Evolutionary conservation across 2,888 invertebrate genomes (phyloP).

Genomic region (Ptychoptera contaminata): DNA sequence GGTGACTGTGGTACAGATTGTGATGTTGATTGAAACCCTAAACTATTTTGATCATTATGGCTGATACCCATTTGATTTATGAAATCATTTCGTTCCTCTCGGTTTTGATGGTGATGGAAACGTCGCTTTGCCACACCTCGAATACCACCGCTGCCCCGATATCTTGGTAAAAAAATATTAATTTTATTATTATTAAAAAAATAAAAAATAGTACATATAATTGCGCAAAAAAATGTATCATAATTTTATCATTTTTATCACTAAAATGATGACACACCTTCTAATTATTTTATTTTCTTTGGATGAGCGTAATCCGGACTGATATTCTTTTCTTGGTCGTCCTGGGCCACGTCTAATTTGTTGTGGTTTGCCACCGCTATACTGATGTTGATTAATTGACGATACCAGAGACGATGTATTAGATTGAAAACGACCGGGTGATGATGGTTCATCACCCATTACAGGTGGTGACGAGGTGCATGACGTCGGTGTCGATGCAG

Average conservation of each 20-base stretch:
- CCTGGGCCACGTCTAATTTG: slow-evolving; percentile 56
- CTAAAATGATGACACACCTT: slow-evolving; percentile 22
- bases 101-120: slow-evolving; percentile 2
- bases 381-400: not conserved
- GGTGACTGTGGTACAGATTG: slow-evolving; percentile 3
- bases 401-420: slow-evolving; percentile 20
- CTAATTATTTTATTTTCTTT: slow-evolving; percentile 9
- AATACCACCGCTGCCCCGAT: slow-evolving; percentile 14
- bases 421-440: slow-evolving; percentile 31
- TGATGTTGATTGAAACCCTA: no score
- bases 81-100: no score
- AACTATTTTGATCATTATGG: no score
- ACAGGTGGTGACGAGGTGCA: slow-evolving; percentile 44
- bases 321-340: slow-evolving; percentile 53
- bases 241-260: no score
- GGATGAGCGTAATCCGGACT: slow-evolving; percentile 5
- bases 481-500: slow-evolving; percentile 48
- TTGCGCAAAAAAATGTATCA: no score
- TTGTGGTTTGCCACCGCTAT: slow-evolving; percentile 10
- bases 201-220: no score
- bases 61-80: no score
- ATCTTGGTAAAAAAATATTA: no score
- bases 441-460: slow-evolving; percentile 40
- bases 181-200: no score
- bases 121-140: not conserved